Base-by-base conservation (phyloP, 2,888 invertebrate genomes). In the Amblyteles armatorius region DNA sequence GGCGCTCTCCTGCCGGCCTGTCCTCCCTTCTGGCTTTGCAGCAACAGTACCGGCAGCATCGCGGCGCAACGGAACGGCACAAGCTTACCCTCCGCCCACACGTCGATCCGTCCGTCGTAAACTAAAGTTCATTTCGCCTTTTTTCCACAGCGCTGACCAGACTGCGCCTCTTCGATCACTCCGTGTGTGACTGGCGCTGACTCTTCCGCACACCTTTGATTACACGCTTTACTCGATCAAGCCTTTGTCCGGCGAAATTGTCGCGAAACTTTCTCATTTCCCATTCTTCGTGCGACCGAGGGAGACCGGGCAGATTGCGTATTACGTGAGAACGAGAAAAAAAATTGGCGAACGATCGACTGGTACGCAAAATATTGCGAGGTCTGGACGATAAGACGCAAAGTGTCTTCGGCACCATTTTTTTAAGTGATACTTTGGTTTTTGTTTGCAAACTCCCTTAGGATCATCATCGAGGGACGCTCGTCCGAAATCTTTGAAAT, bases 11-110 rank as follows among this genome's bases (percentile, higher is more conserved):
- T 57, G 74, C 71, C 67, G 57, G 26, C 16, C 73, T 78, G 81
- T 77, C 60, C 80, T 55, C 80, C 72, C 40, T 40, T 22, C 63
- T 60, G 68, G 78, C 81, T 78, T 78, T 78, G 73, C 78, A 67
- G 67, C 40, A 77, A 68, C 72, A 81, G 57, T 36, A 80, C 13
- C 60, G 65, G 33, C 1, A 52, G 73, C 71, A 57, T 55, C 68
- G n/a, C 52, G 36, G 36, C 13, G 13, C 19, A 77, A 16, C 52
- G 44, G 48, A 63, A 50, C 36, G 50, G 69, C 36, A 55, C 16
- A 72, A 22, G 52, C 68, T 71, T 57, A 33, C 52, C 13, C 48
- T 48, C 57, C 50, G 48, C 63, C n/a, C 65, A 40, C 40, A 68
- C 73, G 68, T 71, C 80, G 40, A 84, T 81, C 60, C 16, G 52